These are phyloP conservation scores for Marcusenius ussheri DNA, from an alignment of 2,113 vertebrate genomes.

Conservation along the genomic window DNA sequence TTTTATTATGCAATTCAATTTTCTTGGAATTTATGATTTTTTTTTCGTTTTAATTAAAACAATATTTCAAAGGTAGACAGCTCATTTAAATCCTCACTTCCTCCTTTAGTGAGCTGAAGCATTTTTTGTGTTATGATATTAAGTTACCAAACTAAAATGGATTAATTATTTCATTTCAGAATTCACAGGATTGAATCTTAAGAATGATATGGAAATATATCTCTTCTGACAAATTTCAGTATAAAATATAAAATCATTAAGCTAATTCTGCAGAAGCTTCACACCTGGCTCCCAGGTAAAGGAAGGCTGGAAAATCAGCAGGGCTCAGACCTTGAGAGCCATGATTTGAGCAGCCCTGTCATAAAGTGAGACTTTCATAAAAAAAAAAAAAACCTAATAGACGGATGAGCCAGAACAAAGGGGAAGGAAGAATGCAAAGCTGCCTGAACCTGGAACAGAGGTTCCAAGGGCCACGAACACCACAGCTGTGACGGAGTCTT, in stretches of 20 bases:
- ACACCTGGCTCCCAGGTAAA: too few relatives aligned
- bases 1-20: neutral
- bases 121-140: neutral
- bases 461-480: conserved; percentile 75
- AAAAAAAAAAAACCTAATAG: neutral
- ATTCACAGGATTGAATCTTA: neutral
- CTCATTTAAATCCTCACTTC: neutral
- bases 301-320: neutral
- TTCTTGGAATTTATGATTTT: neutral
- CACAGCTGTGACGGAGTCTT: conserved; percentile 72
- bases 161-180: neutral
- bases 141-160: neutral
- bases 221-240: neutral
- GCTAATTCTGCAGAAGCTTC: neutral
- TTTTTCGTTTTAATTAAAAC: too few relatives aligned
- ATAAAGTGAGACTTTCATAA: neutral
- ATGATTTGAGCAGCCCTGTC: neutral
- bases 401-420: neutral
- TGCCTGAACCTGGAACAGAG: conserved; percentile 62
- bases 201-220: neutral
- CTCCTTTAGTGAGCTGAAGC: neutral
- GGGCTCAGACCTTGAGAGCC: neutral
- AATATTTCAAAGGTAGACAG: neutral
- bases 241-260: neutral
- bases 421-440: neutral